Evolutionary conservation across 30 jellyfish, hydroid and myxozoan genomes (phyloP).

Genomic region (Cassiopea andromeda): DNA sequence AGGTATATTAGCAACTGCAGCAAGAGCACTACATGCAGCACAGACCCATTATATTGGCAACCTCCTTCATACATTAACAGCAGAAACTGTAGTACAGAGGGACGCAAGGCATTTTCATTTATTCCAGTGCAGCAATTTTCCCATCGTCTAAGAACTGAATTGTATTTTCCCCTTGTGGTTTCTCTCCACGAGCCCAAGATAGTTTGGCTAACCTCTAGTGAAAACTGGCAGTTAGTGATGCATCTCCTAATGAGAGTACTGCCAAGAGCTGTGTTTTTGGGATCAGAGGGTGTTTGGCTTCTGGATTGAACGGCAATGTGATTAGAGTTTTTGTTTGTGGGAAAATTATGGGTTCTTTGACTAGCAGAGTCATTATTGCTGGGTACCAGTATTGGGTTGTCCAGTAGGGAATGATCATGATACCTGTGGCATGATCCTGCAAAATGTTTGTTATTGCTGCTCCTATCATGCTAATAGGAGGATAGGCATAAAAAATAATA

Average conservation of each 20-base stretch:
- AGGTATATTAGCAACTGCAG: slow-evolving; percentile 4
- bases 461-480: slow-evolving; percentile 56
- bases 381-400: slow-evolving; percentile 63
- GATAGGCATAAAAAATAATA: slow-evolving; percentile 57
- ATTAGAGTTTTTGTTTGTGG: neutral
- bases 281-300: neutral
- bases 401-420: slow-evolving; percentile 58
- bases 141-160: slow-evolving; percentile 43
- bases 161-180: slow-evolving; percentile 19
- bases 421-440: slow-evolving; percentile 46
- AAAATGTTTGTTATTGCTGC: slow-evolving; percentile 18
- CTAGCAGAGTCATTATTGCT: neutral
- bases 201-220: slow-evolving; percentile 8
- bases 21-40: slow-evolving; percentile 32
- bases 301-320: slow-evolving; percentile 9
- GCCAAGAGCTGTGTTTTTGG: slow-evolving; percentile 38
- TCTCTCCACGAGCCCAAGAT: slow-evolving; percentile 42
- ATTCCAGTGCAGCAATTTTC: slow-evolving; percentile 24
- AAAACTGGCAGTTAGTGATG: slow-evolving; percentile 10
- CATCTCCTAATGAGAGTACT: slow-evolving; percentile 26
- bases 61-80: slow-evolving; percentile 38
- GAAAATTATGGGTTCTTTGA: neutral
- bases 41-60: slow-evolving; percentile 42
- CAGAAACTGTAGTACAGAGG: slow-evolving; percentile 14
- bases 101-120: slow-evolving; percentile 17